Evolutionary conservation across 2,797 vertebrate species (phyloP).

Genomic region (Steatocranus sp.): DNA sequence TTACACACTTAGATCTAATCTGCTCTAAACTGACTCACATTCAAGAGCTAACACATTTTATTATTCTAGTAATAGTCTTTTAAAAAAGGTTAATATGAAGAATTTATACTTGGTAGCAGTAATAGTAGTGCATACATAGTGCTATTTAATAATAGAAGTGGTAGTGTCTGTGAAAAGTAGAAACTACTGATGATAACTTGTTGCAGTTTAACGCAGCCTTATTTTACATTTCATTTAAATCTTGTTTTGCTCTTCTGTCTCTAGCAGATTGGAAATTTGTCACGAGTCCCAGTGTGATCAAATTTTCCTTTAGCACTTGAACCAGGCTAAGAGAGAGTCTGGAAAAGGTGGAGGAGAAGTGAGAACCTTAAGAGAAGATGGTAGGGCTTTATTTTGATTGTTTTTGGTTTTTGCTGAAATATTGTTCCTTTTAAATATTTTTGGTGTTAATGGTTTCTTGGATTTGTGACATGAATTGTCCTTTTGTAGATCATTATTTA

Average conservation of each 20-base stretch:
- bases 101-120: not conserved
- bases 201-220: not conserved
- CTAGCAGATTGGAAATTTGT: not conserved
- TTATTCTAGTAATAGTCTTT: not conserved
- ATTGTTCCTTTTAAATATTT: not conserved
- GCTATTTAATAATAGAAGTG: not conserved
- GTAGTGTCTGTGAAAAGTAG: not conserved
- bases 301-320: not conserved
- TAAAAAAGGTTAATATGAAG: not conserved
- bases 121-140: not conserved
- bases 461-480: not conserved
- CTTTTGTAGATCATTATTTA: not conserved
- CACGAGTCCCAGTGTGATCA: not conserved
- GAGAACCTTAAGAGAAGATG: not conserved
- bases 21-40: not conserved
- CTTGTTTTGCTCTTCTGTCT: not conserved
- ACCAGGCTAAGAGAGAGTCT: not conserved
- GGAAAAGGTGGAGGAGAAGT: not conserved
- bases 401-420: not conserved
- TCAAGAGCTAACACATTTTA: not conserved
- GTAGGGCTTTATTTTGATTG: not conserved
- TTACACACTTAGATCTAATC: not conserved
- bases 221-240: not conserved
- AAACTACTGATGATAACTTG: not conserved
- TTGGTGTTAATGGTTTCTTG: not conserved